Percentiles rank a stretch among this genome's conserved stretches.
Conservation (phyloP, 64 coral and sea anemone genomes). For the Montipora cactus region DNA sequence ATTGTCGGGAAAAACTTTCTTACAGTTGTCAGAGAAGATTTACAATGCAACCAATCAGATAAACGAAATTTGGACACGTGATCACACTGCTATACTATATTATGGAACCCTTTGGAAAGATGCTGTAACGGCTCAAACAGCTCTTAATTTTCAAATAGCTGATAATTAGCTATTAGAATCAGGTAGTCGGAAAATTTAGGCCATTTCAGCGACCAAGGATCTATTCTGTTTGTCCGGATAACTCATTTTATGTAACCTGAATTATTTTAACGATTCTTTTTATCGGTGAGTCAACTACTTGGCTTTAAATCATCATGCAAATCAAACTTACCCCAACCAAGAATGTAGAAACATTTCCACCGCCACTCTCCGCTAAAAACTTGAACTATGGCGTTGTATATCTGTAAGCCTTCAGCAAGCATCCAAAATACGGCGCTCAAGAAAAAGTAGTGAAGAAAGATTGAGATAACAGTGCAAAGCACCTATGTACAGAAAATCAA, state of each 20-base stretch:
- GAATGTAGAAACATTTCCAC: constrained; percentile 60
- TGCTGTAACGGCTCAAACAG: background rate
- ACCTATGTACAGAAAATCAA: background rate
- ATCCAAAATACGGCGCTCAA: constrained; percentile 72
- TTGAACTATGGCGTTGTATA: constrained; percentile 68
- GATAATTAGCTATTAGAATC: background rate
- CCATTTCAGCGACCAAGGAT: too few relatives aligned
- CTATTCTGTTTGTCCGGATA: too few relatives aligned
- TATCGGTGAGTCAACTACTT: background rate
- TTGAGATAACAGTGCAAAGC: constrained; percentile 43
- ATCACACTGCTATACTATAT: too few relatives aligned
- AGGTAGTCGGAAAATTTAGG: background rate
- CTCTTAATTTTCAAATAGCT: background rate
- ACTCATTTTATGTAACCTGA: too few relatives aligned
- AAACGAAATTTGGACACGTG: too few relatives aligned
- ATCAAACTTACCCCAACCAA: constrained; percentile 74
- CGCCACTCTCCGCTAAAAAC: constrained; percentile 50
- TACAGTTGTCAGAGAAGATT: background rate
- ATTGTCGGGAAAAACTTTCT: background rate
- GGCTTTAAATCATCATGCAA: too few relatives aligned
- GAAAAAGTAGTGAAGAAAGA: constrained; percentile 65
- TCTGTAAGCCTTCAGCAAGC: constrained; percentile 71
- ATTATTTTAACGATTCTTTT: background rate
- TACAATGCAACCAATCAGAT: too few relatives aligned
- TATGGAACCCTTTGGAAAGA: constrained; percentile 21